A percentile compares a stretch with the other conserved stretches of the same genome.
phyloP scores from a whole-genome alignment of 2,888 invertebrate species.

The Drosophila sordidula region DNA sequence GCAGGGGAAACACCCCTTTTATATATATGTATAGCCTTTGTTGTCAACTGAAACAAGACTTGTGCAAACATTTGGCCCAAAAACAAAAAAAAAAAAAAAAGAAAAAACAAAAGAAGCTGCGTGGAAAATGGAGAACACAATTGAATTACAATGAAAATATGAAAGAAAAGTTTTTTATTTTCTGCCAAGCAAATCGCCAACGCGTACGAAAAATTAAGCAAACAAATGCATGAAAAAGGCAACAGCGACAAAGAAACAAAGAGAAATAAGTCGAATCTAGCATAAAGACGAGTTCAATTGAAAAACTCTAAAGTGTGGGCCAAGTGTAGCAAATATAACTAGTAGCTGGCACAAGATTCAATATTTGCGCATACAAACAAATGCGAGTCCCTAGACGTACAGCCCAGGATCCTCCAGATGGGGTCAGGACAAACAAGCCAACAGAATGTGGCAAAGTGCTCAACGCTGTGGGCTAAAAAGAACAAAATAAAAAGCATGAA shows the following conservation, averaged over 20 bases:
- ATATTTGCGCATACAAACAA: constrained; percentile 74
- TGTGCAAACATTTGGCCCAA: constrained; percentile 70
- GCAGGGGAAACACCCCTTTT: constrained; percentile 52
- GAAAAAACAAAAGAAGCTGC: constrained; percentile 22
- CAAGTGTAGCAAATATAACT: constrained; percentile 51
- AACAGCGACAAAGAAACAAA: constrained; percentile 64
- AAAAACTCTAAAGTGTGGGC: constrained; percentile 62
- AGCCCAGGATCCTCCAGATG: constrained; percentile 32
- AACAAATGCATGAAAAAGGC: constrained; percentile 55
- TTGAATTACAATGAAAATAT: constrained; percentile 81
- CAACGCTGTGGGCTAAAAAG: constrained; percentile 29
- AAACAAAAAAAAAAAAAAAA: constrained; percentile 40
- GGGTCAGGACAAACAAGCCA: constrained; percentile 62
- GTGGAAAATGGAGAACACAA: constrained; percentile 56
- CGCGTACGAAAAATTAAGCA: constrained; percentile 63
- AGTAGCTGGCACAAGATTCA: constrained; percentile 46
- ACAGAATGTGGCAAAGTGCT: constrained; percentile 62
- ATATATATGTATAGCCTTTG: constrained; percentile 15
- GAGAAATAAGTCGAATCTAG: constrained; percentile 27
- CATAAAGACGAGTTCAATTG: constrained; percentile 25
- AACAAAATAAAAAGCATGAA: neutral
- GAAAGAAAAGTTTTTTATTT: constrained; percentile 49
- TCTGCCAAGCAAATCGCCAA: constrained; percentile 11
- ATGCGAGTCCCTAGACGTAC: constrained; percentile 50
- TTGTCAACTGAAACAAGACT: constrained; percentile 50